phyloP scores from a whole-genome alignment of 2,888 invertebrate species.

The Hydraecia micacea region DNA sequence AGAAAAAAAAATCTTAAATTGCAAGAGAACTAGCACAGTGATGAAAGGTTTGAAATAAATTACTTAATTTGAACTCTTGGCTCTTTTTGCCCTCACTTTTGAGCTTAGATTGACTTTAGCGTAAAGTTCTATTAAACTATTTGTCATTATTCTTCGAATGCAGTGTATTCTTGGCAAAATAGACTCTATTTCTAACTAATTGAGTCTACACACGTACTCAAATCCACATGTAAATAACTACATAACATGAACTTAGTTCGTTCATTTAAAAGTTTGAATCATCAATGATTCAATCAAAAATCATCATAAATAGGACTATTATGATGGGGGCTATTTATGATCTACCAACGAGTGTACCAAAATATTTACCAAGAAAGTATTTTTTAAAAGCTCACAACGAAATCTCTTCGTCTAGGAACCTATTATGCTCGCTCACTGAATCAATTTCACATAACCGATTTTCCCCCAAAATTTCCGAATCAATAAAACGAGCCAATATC shows the following conservation, averaged over 20 bases:
- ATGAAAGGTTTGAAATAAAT: conserved; percentile 21
- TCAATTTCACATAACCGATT: conserved; percentile 37
- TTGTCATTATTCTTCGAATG: conserved; percentile 2
- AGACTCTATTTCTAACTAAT: not conserved
- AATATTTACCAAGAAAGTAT: not conserved
- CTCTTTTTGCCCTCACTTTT: conserved; percentile 8
- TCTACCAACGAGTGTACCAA: not conserved
- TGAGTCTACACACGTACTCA: not conserved
- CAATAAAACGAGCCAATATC: conserved; percentile 51
- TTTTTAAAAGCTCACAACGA: conserved; percentile 3
- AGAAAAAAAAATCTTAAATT: conserved; percentile 33
- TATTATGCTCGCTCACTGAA: conserved; percentile 15
- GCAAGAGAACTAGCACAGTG: conserved; percentile 12
- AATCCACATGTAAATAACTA: not conserved
- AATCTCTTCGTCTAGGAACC: not conserved
- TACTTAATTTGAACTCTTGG: conserved; percentile 18
- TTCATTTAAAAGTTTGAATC: not conserved
- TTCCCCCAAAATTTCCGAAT: conserved; percentile 31
- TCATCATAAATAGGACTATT: not conserved
- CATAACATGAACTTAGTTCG: not conserved
- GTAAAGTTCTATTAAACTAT: not conserved
- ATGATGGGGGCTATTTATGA: not conserved
- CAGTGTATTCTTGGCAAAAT: not conserved
- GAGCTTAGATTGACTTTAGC: not conserved
- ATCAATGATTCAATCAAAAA: not conserved